phyloP scores from a whole-genome alignment of 2,888 invertebrate genomes.

The Drosophila bunnanda region DNA sequence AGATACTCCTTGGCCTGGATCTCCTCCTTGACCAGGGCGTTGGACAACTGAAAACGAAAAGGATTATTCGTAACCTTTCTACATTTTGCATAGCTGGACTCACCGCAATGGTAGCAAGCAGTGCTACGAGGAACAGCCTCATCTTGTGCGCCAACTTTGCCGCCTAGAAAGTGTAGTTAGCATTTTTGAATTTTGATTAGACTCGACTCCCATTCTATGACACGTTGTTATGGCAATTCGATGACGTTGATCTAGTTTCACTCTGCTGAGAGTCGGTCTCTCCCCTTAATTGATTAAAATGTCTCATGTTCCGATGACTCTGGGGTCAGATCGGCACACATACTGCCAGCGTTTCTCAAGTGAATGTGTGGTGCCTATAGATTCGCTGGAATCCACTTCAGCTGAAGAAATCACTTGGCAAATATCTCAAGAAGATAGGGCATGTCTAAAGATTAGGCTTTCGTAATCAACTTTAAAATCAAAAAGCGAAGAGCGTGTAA shows the following conservation, averaged over 20 bases:
- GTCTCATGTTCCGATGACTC: conserved; percentile 42
- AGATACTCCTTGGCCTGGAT: conserved; percentile 88
- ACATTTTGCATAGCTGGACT: conserved; percentile 20
- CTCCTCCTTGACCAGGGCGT: conserved; percentile 82
- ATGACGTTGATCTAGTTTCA: conserved; percentile 38
- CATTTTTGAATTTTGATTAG: conserved; percentile 48
- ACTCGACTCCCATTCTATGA: conserved; percentile 13
- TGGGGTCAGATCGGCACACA: conserved; percentile 48
- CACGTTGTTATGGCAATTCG: conserved; percentile 28
- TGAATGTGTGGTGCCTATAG: conserved; percentile 5
- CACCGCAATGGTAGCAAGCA: conserved; percentile 67
- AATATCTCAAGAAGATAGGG: conserved; percentile 18
- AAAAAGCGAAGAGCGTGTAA: not conserved
- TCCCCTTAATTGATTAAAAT: conserved; percentile 52
- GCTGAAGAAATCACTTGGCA: not conserved
- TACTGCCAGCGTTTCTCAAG: conserved; percentile 3
- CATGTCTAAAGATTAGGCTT: not conserved
- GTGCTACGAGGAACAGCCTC: conserved; percentile 59
- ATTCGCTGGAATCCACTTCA: conserved; percentile 15
- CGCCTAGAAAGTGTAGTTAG: conserved; percentile 41
- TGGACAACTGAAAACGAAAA: conserved; percentile 55
- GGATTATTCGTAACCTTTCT: not conserved
- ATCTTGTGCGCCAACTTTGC: conserved; percentile 47
- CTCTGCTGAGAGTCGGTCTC: conserved; percentile 6
- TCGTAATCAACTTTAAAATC: conserved; percentile 18